phyloP scores from a whole-genome alignment of 53 echinoderm and acorn worm species.

The Zoroaster sp. region DNA sequence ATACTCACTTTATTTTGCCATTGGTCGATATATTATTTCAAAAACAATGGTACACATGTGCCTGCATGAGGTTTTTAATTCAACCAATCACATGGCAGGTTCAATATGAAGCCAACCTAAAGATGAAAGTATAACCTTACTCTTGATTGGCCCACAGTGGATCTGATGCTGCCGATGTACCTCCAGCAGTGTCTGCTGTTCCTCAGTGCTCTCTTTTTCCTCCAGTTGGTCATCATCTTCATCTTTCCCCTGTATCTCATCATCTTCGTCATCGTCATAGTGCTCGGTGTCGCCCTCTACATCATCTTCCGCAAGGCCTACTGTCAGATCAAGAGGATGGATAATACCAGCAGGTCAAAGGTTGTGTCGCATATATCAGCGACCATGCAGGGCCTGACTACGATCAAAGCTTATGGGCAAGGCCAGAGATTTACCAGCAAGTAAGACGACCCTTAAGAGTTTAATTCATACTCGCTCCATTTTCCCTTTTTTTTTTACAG shows the following conservation, averaged over 20 bases:
- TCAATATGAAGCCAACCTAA: background rate
- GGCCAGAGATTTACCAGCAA: slow-evolving; percentile 58
- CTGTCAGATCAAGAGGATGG: slow-evolving; percentile 84
- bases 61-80: background rate
- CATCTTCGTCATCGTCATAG: slow-evolving; percentile 33
- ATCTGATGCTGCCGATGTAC: slow-evolving; percentile 68
- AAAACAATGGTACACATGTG: no score
- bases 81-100: background rate
- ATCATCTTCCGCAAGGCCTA: slow-evolving; percentile 69
- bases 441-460: no score
- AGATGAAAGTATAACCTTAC: background rate
- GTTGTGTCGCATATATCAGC: slow-evolving; percentile 78
- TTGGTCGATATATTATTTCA: no score
- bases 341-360: slow-evolving; percentile 66
- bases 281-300: slow-evolving; percentile 48
- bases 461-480: no score
- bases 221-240: slow-evolving; percentile 58
- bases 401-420: slow-evolving; percentile 74
- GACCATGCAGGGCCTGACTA: slow-evolving; percentile 81
- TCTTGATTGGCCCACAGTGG: slow-evolving; percentile 59
- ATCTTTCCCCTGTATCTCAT: slow-evolving; percentile 70
- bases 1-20: no score
- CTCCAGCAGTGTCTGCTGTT: slow-evolving; percentile 64
- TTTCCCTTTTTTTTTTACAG: no score
- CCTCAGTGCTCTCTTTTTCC: slow-evolving; percentile 56